A percentile compares a stretch with the other conserved stretches of the same genome.
phyloP scores from a whole-genome alignment of 2,113 vertebrate species.

The Cathartes aura region DNA sequence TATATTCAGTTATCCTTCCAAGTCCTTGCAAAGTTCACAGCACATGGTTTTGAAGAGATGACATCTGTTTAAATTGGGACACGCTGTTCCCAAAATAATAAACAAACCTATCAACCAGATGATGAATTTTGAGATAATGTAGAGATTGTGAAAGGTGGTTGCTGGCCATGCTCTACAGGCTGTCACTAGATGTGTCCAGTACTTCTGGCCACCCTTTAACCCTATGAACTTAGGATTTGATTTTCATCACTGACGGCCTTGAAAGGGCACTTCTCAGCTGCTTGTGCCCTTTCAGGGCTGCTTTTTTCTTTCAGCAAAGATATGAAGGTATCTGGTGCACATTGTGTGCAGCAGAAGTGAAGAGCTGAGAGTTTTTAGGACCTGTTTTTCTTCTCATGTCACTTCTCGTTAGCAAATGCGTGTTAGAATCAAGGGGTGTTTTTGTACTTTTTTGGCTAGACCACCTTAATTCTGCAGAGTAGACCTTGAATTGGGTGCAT shows the following conservation, averaged over 20 bases:
- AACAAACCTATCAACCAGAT: neutral
- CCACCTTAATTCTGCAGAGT: neutral
- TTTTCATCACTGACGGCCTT: neutral
- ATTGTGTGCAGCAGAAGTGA: neutral
- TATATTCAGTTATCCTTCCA: neutral
- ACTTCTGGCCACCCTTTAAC: neutral
- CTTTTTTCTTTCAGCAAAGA: neutral
- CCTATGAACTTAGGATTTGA: neutral
- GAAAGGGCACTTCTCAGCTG: neutral
- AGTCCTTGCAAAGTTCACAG: constrained; percentile 16
- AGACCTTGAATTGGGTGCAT: neutral
- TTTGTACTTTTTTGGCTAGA: neutral
- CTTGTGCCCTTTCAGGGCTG: neutral
- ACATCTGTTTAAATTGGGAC: neutral
- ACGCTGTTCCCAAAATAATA: neutral
- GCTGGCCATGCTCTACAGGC: neutral
- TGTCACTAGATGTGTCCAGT: neutral
- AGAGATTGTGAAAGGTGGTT: neutral
- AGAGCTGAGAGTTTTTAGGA: neutral
- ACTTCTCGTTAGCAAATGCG: neutral
- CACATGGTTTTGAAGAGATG: neutral
- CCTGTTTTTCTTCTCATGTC: neutral
- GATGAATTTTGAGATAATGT: neutral
- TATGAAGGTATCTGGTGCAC: neutral
- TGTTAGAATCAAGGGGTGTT: neutral